Evolutionary conservation across 2,113 vertebrate species (phyloP).

Genomic region (Hippolais icterina): DNA sequence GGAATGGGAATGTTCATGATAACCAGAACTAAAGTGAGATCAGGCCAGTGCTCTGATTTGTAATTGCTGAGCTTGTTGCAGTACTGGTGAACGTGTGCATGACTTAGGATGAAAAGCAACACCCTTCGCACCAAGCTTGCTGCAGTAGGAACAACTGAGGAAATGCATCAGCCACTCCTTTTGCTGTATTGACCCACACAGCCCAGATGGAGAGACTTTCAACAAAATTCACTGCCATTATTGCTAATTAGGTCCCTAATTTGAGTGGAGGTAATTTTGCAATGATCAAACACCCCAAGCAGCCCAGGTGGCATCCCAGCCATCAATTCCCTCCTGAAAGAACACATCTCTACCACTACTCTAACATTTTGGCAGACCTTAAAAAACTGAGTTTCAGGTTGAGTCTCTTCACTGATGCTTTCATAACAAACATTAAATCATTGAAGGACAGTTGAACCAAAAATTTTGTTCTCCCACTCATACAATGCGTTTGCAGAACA

Average conservation of each 20-base stretch:
- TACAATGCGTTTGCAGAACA: neutral
- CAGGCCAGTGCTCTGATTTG: neutral
- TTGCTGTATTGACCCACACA: neutral
- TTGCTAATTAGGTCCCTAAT: neutral
- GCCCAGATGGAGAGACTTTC: neutral
- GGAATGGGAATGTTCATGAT: neutral
- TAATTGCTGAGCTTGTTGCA: neutral
- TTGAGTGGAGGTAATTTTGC: neutral
- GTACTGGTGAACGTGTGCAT: accelerated
- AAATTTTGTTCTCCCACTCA: neutral
- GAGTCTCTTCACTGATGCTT: neutral
- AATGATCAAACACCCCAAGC: neutral
- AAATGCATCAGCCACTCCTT: neutral
- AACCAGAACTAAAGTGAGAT: neutral
- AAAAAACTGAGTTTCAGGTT: neutral
- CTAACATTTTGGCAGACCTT: neutral
- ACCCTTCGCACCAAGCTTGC: neutral
- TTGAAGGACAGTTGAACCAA: neutral
- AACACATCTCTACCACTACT: neutral
- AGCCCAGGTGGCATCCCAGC: neutral
- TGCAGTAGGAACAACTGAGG: neutral
- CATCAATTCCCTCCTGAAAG: neutral
- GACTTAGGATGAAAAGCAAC: neutral
- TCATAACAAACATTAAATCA: neutral
- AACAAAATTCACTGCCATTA: neutral